phyloP scores from a whole-genome alignment of 2,797 vertebrate genomes.

The Pipistrellus pygmaeus region DNA sequence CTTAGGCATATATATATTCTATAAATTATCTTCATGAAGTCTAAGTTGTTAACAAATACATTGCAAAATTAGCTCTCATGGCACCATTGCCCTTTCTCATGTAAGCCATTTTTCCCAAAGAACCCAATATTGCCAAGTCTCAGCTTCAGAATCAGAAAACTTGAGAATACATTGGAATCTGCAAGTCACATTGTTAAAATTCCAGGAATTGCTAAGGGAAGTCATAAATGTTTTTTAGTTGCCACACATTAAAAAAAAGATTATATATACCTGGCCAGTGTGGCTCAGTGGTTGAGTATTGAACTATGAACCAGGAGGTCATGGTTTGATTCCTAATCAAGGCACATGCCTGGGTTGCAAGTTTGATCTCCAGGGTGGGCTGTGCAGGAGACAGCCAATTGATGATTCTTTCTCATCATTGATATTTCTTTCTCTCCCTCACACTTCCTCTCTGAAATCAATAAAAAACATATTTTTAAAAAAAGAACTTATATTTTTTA shows the following conservation, averaged over 20 bases:
- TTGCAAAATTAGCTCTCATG: background rate
- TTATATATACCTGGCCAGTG: too few relatives aligned
- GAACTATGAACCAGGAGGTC: too few relatives aligned
- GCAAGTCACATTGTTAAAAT: background rate
- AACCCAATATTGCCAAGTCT: background rate
- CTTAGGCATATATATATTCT: too few relatives aligned
- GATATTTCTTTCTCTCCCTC: too few relatives aligned
- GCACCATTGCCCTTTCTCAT: background rate
- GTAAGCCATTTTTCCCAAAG: background rate
- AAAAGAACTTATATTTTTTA: background rate
- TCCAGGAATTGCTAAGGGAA: background rate
- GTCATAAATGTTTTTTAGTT: background rate
- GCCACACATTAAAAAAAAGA: background rate
- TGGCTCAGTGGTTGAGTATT: too few relatives aligned
- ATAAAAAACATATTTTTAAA: too few relatives aligned
- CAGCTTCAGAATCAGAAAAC: background rate
- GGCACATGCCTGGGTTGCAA: too few relatives aligned
- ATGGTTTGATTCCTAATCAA: too few relatives aligned
- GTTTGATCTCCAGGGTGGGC: too few relatives aligned
- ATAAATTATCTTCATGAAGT: constrained; percentile 18
- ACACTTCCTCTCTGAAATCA: too few relatives aligned
- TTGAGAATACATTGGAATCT: background rate
- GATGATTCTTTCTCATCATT: too few relatives aligned
- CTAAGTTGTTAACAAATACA: background rate
- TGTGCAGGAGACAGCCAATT: too few relatives aligned